A percentile compares a stretch with the other conserved stretches of the same genome.
phyloP scores from a whole-genome alignment of 2,797 vertebrate genomes.

The Phoebastria nigripes region DNA sequence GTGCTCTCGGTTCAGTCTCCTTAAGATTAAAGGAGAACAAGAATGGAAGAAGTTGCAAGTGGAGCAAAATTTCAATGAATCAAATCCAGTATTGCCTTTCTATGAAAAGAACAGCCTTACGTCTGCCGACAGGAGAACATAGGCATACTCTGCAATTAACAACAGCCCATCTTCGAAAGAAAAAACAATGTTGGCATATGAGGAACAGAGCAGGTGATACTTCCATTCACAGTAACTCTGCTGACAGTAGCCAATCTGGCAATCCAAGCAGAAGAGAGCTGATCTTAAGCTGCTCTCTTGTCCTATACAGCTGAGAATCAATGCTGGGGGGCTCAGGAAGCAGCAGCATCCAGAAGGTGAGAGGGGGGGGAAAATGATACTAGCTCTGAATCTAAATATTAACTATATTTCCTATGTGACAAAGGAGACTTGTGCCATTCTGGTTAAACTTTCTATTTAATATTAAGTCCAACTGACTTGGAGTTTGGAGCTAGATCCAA shows the following conservation, averaged over 20 bases:
- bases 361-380: neutral
- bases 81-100: neutral
- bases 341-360: neutral
- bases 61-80: neutral
- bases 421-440: neutral
- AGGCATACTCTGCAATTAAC: constrained; percentile 28
- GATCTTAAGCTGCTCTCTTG: neutral
- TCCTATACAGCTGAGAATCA: neutral
- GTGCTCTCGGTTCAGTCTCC: neutral
- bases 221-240: constrained; percentile 18
- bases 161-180: neutral
- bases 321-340: neutral
- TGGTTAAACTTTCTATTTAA: neutral
- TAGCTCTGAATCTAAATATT: neutral
- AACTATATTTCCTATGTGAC: neutral
- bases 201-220: constrained; percentile 4
- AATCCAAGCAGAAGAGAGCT: neutral
- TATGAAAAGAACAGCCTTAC: neutral
- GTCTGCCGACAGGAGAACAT: neutral
- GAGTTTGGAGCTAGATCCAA: neutral
- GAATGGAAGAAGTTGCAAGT: neutral
- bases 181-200: neutral
- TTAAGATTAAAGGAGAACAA: neutral
- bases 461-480: neutral
- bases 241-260: constrained; percentile 9